phyloP scores from a whole-genome alignment of 92 coral and sea anemone genomes.

The Palythoa grandis region DNA sequence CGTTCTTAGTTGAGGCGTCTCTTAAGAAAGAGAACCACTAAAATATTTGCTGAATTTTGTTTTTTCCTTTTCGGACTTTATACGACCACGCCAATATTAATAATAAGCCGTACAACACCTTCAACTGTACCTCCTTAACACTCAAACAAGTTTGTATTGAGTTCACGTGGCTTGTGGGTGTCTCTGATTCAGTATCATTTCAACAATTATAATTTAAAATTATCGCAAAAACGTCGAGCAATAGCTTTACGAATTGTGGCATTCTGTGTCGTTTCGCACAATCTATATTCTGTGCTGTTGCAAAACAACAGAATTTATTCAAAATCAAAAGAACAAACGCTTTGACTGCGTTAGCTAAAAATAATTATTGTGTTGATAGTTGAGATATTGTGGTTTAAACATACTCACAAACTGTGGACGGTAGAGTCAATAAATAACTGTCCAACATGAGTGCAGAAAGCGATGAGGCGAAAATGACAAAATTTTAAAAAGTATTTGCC shows the following conservation, averaged over 20 bases:
- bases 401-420: no score
- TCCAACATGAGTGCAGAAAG: neutral
- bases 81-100: neutral
- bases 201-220: neutral
- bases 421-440: no score
- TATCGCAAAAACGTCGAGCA: neutral
- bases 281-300: no score
- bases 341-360: no score
- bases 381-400: no score
- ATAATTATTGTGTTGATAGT: no score
- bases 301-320: no score
- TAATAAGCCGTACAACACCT: conserved; percentile 3
- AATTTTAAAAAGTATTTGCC: neutral
- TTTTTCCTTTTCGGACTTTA: neutral
- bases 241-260: neutral
- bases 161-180: neutral
- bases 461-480: neutral
- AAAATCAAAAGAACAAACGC: no score
- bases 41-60: neutral
- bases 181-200: neutral
- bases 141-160: neutral
- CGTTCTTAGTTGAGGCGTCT: neutral
- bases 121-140: neutral
- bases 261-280: neutral
- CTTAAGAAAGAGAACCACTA: neutral